Percentiles rank a stretch among this genome's conserved stretches.
Evolutionary conservation across 2,888 invertebrate genomes (phyloP).

Genomic region (Dynastes maya): DNA sequence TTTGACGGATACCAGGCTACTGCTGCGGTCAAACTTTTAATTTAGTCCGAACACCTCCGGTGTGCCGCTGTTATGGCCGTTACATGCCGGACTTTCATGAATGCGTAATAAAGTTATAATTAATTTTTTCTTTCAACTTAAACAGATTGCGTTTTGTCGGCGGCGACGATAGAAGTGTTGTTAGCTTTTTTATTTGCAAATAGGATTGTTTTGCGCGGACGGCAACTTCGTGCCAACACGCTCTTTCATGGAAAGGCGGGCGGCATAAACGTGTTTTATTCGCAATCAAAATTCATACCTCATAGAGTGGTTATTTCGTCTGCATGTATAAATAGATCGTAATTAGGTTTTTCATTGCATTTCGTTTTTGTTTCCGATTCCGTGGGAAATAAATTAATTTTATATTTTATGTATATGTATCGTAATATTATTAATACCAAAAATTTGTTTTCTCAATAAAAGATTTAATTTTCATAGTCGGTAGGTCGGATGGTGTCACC

Average conservation of each 20-base stretch:
- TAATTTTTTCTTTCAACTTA: conserved; percentile 35
- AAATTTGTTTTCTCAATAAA: too few relatives aligned
- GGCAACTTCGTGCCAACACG: conserved; percentile 2
- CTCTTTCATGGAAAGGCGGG: background rate
- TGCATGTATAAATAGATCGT: conserved; percentile 9
- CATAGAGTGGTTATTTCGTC: background rate
- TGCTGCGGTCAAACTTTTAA: conserved; percentile 29
- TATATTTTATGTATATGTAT: background rate
- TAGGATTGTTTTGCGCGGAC: conserved; percentile 18
- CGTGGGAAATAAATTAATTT: background rate
- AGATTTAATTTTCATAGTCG: too few relatives aligned
- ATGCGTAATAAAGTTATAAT: conserved; percentile 40
- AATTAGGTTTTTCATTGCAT: background rate
- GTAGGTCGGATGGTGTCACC: too few relatives aligned
- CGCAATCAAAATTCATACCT: conserved; percentile 20
- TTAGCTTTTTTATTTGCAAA: conserved; percentile 16
- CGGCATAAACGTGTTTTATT: conserved; percentile 8
- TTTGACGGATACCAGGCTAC: conserved; percentile 6
- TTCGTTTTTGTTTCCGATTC: background rate
- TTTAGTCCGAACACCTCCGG: conserved; percentile 3
- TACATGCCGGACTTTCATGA: conserved; percentile 15
- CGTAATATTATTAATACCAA: too few relatives aligned
- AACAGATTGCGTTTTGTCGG: conserved; percentile 23
- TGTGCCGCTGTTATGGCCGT: conserved; percentile 1
- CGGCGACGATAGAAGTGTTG: background rate